These are phyloP conservation scores for Chaetophractus vellerosus DNA, from an alignment of 2,797 vertebrate species.

Conservation along the genomic window DNA sequence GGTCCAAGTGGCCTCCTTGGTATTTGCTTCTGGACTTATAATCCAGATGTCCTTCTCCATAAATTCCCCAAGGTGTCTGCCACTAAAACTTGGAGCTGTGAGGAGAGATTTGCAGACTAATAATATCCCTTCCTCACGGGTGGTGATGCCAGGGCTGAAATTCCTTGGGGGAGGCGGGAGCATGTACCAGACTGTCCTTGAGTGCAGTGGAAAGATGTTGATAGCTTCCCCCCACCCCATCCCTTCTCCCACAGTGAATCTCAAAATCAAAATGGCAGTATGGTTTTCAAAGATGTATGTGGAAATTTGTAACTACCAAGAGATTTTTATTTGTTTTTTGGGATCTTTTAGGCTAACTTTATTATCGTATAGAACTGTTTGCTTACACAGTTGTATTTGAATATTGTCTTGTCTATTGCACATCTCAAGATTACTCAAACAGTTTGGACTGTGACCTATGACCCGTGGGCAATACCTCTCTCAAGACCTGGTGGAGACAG, in stretches of 20 bases:
- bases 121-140: neutral
- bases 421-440: neutral
- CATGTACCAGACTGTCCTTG: no score
- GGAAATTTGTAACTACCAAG: neutral
- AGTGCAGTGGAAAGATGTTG: neutral
- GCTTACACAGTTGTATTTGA: neutral
- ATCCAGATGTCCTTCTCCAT: neutral
- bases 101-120: neutral
- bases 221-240: neutral
- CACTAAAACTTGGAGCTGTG: neutral
- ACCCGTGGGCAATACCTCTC: neutral
- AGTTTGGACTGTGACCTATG: no score
- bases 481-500: neutral
- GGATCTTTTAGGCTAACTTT: neutral
- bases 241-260: neutral
- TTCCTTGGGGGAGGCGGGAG: neutral
- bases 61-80: neutral
- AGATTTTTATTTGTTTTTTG: neutral
- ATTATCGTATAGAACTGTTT: neutral
- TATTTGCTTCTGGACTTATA: neutral
- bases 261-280: neutral
- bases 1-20: neutral
- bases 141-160: neutral
- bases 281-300: neutral
- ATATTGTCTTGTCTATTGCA: neutral